phyloP scores from a whole-genome alignment of 2,888 invertebrate species.

The Saturnia pavonia region DNA sequence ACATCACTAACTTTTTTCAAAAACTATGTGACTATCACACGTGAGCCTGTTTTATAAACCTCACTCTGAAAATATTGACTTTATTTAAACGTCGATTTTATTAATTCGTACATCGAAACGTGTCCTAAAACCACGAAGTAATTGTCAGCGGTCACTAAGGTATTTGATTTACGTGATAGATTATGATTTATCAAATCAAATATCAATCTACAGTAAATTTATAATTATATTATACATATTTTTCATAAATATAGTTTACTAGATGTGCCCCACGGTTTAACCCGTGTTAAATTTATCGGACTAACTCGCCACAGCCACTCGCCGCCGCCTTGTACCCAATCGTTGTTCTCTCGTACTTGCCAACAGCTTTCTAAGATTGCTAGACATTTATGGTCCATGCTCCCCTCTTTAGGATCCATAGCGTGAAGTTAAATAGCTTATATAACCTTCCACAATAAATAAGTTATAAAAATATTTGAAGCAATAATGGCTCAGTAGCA shows the following conservation, averaged over 20 bases:
- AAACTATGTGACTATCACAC: constrained; percentile 21
- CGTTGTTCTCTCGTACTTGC: too few relatives aligned
- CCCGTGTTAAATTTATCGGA: too few relatives aligned
- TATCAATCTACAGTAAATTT: background rate
- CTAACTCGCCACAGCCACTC: too few relatives aligned
- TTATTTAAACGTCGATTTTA: constrained; percentile 28
- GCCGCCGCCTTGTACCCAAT: too few relatives aligned
- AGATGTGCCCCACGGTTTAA: too few relatives aligned
- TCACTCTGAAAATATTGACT: constrained; percentile 19
- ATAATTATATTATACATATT: background rate
- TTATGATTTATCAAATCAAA: constrained; percentile 12
- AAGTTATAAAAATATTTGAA: too few relatives aligned
- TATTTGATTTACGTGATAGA: constrained; percentile 35
- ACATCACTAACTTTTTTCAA: constrained; percentile 16
- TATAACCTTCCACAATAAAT: too few relatives aligned
- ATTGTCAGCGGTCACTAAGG: constrained; percentile 20
- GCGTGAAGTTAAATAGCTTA: too few relatives aligned
- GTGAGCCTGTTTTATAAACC: constrained; percentile 32
- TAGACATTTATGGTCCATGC: too few relatives aligned
- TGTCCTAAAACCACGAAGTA: constrained; percentile 29
- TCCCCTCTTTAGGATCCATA: too few relatives aligned
- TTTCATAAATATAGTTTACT: background rate
- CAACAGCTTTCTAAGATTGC: too few relatives aligned
- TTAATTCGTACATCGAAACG: constrained; percentile 36
- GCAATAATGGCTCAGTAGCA: too few relatives aligned